Evolutionary conservation across 1,140 invertebrate genomes (phyloP).

Genomic region (Meloidogyne exigua): DNA sequence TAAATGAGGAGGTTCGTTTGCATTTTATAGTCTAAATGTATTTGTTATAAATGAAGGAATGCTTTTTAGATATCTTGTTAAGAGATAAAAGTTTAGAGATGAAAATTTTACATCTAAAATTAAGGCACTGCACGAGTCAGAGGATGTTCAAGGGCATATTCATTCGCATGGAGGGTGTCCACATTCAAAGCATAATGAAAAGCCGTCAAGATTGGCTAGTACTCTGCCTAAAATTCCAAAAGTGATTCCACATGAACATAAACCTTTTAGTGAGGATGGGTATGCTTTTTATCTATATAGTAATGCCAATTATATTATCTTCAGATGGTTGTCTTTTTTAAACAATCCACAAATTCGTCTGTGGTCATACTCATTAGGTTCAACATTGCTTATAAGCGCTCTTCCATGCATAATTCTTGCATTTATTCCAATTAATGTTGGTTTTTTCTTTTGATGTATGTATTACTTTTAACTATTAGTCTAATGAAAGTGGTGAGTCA

Average conservation of each 20-base stretch:
- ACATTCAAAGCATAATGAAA: slow-evolving; percentile 15
- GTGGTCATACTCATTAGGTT: slow-evolving; percentile 49
- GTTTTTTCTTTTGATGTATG: slow-evolving; percentile 65
- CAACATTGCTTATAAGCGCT: slow-evolving; percentile 48
- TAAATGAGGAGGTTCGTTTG: slow-evolving; percentile 47
- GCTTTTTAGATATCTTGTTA: background rate
- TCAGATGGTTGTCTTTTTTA: slow-evolving; percentile 41
- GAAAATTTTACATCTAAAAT: slow-evolving; percentile 1
- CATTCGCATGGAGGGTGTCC: slow-evolving; percentile 35
- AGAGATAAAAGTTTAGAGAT: background rate
- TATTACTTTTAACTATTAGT: slow-evolving; percentile 14
- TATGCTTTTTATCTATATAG: background rate
- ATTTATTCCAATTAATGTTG: slow-evolving; percentile 82
- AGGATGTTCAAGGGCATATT: slow-evolving; percentile 25
- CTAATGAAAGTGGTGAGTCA: slow-evolving; percentile 33
- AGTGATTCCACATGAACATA: slow-evolving; percentile 28
- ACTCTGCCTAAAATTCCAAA: slow-evolving; percentile 17
- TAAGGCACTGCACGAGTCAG: slow-evolving; percentile 28
- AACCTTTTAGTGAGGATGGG: slow-evolving; percentile 34
- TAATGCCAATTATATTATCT: slow-evolving; percentile 7
- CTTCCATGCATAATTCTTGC: slow-evolving; percentile 85
- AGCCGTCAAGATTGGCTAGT: slow-evolving; percentile 18
- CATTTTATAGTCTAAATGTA: too few relatives aligned
- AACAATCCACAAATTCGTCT: slow-evolving; percentile 46
- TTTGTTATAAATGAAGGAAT: too few relatives aligned